phyloP scores from a whole-genome alignment of 2,888 invertebrate species.

The Cremastinae sp. region DNA sequence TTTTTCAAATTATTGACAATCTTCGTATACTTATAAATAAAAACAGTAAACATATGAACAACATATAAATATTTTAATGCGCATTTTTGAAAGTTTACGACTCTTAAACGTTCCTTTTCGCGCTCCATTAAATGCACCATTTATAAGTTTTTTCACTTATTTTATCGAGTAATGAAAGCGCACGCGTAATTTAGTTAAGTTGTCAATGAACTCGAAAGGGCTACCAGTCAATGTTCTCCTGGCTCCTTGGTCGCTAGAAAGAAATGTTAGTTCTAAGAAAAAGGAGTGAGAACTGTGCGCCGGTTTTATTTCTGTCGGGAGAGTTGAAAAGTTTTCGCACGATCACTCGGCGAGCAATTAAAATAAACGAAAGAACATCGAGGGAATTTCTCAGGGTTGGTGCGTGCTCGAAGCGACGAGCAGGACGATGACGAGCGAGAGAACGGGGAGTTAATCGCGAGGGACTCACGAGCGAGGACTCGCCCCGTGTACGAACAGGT shows the following conservation, averaged over 20 bases:
- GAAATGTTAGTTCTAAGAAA: not conserved
- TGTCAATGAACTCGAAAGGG: too few relatives aligned
- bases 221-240: too few relatives aligned
- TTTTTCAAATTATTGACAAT: too few relatives aligned
- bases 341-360: conserved; percentile 44
- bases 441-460: conserved; percentile 5
- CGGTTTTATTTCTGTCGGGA: not conserved
- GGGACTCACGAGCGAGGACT: not conserved
- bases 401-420: conserved; percentile 8
- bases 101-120: too few relatives aligned
- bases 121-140: too few relatives aligned
- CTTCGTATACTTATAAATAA: too few relatives aligned
- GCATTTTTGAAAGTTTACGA: too few relatives aligned
- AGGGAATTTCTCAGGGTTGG: conserved; percentile 47
- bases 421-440: conserved; percentile 31
- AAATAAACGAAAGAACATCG: conserved; percentile 39
- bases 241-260: too few relatives aligned
- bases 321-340: conserved; percentile 34
- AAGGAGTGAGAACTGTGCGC: conserved; percentile 10
- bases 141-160: too few relatives aligned
- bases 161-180: not conserved
- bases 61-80: too few relatives aligned
- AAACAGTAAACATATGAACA: too few relatives aligned
- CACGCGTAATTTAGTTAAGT: not conserved
- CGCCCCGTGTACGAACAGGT: conserved; percentile 39